These are phyloP conservation scores for Pogona vitticeps DNA, from an alignment of 2,113 vertebrate species.

Conservation along the genomic window DNA sequence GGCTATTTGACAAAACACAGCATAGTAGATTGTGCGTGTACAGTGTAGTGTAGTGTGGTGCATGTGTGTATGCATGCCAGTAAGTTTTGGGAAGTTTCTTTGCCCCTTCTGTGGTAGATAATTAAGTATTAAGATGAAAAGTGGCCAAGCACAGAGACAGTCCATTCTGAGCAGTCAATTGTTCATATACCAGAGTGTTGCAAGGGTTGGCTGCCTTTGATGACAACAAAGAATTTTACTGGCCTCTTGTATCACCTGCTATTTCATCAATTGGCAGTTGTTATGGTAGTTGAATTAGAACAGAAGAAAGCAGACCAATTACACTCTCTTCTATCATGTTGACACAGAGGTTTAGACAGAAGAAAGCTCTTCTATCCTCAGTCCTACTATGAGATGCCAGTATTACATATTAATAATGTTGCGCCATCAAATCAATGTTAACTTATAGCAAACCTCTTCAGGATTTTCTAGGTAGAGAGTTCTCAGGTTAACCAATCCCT, in stretches of 20 bases:
- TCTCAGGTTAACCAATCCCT: no score
- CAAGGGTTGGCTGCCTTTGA: not conserved
- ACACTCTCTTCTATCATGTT: not conserved
- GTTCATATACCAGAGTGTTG: not conserved
- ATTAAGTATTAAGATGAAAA: not conserved
- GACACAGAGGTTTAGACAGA: not conserved
- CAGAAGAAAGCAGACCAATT: not conserved
- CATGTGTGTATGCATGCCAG: no score
- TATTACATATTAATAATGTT: no score
- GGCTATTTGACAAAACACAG: conserved; percentile 2
- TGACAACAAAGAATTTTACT: not conserved
- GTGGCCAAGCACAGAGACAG: no score
- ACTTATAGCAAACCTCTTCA: no score
- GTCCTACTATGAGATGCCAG: no score
- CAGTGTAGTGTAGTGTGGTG: no score
- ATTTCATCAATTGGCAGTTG: no score
- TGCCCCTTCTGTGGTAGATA: not conserved
- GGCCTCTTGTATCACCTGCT: not conserved
- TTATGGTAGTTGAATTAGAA: no score
- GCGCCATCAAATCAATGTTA: no score
- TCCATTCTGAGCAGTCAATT: not conserved
- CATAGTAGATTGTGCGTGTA: not conserved
- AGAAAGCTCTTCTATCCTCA: not conserved
- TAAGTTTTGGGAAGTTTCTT: no score
- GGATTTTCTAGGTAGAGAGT: no score